Conservation (phyloP, 2,888 invertebrate species). For the Melitaea athalia region DNA sequence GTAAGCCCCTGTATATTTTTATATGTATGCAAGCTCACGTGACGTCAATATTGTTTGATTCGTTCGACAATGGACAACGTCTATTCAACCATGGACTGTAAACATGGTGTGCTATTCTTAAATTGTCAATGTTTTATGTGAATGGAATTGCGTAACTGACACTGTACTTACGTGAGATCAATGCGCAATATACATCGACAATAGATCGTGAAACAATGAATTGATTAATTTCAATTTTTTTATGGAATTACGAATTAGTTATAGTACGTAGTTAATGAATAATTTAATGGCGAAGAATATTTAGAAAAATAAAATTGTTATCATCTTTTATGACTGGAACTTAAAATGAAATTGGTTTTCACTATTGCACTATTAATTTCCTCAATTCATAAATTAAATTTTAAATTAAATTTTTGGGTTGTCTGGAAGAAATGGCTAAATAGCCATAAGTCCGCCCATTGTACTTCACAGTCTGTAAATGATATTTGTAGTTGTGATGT, state of each 20-base stretch:
- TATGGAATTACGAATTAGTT: not conserved
- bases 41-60: slow-evolving; percentile 17
- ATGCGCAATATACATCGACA: slow-evolving; percentile 35
- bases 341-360: too few species aligned
- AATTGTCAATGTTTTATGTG: slow-evolving; percentile 32
- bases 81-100: slow-evolving; percentile 25
- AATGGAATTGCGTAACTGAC: slow-evolving; percentile 33
- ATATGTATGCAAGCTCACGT: not conserved
- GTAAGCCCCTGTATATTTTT: not conserved
- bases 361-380: too few species aligned
- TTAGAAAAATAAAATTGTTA: too few species aligned
- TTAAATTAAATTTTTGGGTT: too few species aligned
- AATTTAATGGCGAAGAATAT: not conserved
- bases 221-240: slow-evolving; percentile 28
- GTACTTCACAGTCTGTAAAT: too few species aligned
- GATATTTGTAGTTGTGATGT: too few species aligned
- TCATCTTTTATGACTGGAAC: too few species aligned
- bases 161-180: slow-evolving; percentile 35
- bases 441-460: too few species aligned
- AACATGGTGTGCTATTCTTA: slow-evolving; percentile 31
- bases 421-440: too few species aligned
- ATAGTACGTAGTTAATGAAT: not conserved
- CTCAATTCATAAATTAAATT: too few species aligned
- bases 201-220: slow-evolving; percentile 29
- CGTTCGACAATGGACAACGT: slow-evolving; percentile 24